Percentiles rank a stretch among this genome's conserved stretches.
These are phyloP conservation scores for Megaustenia siamemsis DNA, from an alignment of 2,888 invertebrate genomes.

Conservation along the genomic window DNA sequence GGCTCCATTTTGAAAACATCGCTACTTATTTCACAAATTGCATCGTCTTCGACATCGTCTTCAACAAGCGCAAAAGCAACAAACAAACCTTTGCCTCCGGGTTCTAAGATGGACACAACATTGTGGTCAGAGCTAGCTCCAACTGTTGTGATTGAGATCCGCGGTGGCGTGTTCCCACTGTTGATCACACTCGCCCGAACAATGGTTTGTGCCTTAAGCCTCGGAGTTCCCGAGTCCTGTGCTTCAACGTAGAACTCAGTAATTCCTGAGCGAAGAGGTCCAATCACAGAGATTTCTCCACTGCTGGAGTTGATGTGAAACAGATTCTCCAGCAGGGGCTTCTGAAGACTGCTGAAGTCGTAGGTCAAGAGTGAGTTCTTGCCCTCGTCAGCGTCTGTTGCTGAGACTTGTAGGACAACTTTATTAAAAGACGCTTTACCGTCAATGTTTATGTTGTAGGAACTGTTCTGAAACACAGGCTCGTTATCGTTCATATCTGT, in stretches of 20 bases:
- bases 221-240: slow-evolving; percentile 55
- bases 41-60: slow-evolving; percentile 49
- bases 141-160: slow-evolving; percentile 37
- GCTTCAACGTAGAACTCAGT: slow-evolving; percentile 53
- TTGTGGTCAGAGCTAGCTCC: slow-evolving; percentile 52
- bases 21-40: slow-evolving; percentile 45
- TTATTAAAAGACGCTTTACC: slow-evolving; percentile 94
- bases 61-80: slow-evolving; percentile 48
- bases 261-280: slow-evolving; percentile 36
- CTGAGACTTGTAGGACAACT: slow-evolving; percentile 92
- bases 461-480: slow-evolving; percentile 87
- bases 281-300: slow-evolving; percentile 49
- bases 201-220: slow-evolving; percentile 52
- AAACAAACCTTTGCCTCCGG: slow-evolving; percentile 33
- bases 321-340: slow-evolving; percentile 31
- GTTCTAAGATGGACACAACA: slow-evolving; percentile 50
- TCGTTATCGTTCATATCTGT: slow-evolving; percentile 96
- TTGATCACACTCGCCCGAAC: slow-evolving; percentile 54
- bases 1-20: slow-evolving; percentile 50
- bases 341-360: slow-evolving; percentile 57
- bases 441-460: slow-evolving; percentile 90
- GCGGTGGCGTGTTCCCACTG: slow-evolving; percentile 53
- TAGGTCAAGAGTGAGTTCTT: slow-evolving; percentile 49
- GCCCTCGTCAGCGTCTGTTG: slow-evolving; percentile 89
- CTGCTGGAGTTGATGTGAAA: slow-evolving; percentile 35